Evolutionary conservation across 2,888 invertebrate genomes (phyloP).

Genomic region (Cataglyphis cursor): DNA sequence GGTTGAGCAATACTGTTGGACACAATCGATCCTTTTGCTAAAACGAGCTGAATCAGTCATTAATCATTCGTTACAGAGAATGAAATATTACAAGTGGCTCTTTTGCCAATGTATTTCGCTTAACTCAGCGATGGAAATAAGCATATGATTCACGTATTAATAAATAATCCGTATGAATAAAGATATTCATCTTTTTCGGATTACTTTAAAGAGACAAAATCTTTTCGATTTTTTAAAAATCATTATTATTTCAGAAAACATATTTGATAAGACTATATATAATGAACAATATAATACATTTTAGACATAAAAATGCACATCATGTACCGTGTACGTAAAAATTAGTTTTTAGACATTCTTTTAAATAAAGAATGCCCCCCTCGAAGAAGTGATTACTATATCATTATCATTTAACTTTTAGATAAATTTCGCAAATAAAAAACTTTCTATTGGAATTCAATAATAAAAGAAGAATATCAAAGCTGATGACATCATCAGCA

Average conservation of each 20-base stretch:
- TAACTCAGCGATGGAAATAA: not conserved
- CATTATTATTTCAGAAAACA: not conserved
- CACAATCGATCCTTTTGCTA: conserved; percentile 52
- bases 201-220: not conserved
- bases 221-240: not conserved
- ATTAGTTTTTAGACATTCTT: not conserved
- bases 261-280: not conserved
- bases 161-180: not conserved
- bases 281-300: not conserved
- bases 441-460: not conserved
- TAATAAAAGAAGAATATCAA: not conserved
- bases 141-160: not conserved
- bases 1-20: conserved; percentile 52
- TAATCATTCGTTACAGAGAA: conserved; percentile 38
- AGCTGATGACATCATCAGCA: not conserved
- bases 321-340: not conserved
- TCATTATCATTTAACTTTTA: not conserved
- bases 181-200: not conserved
- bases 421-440: not conserved
- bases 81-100: conserved; percentile 20
- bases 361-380: not conserved
- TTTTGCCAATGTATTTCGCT: not conserved
- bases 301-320: not conserved
- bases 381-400: not conserved
- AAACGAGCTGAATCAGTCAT: conserved; percentile 47